Percentiles rank a stretch among this genome's conserved stretches.
Conservation (phyloP, 2,888 invertebrate genomes). For the Vesta saturnalis region DNA sequence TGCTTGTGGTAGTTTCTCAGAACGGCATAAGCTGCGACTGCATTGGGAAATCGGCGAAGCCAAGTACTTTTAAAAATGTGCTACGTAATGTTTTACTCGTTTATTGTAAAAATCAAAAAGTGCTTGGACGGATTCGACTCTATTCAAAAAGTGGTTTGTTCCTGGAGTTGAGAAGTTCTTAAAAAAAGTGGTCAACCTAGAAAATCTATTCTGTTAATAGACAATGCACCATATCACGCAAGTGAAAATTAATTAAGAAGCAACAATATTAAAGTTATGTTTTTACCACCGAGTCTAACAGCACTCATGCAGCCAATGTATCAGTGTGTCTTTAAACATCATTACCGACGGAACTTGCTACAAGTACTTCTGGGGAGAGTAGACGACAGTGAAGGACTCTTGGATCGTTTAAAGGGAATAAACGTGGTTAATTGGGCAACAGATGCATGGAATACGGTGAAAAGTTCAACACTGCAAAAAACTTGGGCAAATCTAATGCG, state of each 20-base stretch:
- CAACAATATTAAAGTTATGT: background rate
- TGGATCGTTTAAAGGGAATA: too few species aligned
- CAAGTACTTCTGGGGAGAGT: too few species aligned
- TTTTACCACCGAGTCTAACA: background rate
- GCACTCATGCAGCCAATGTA: too few species aligned
- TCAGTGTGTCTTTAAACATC: background rate
- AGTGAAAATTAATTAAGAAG: background rate
- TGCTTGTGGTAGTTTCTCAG: background rate
- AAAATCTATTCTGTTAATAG: background rate
- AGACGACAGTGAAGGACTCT: too few species aligned
- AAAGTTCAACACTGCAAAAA: too few species aligned
- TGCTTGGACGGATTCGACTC: background rate
- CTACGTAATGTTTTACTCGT: background rate
- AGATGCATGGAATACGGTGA: too few species aligned
- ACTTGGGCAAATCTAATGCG: too few species aligned
- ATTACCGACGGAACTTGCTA: background rate
- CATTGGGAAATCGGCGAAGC: background rate
- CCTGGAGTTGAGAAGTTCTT: background rate
- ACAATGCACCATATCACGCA: background rate
- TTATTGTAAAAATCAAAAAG: background rate
- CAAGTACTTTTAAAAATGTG: background rate
- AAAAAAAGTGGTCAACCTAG: background rate
- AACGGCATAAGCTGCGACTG: background rate
- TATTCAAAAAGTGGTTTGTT: background rate
- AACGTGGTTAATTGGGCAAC: too few species aligned